These are phyloP conservation scores for Drosophila auraria DNA, from an alignment of 1,140 invertebrate genomes.

Conservation along the genomic window DNA sequence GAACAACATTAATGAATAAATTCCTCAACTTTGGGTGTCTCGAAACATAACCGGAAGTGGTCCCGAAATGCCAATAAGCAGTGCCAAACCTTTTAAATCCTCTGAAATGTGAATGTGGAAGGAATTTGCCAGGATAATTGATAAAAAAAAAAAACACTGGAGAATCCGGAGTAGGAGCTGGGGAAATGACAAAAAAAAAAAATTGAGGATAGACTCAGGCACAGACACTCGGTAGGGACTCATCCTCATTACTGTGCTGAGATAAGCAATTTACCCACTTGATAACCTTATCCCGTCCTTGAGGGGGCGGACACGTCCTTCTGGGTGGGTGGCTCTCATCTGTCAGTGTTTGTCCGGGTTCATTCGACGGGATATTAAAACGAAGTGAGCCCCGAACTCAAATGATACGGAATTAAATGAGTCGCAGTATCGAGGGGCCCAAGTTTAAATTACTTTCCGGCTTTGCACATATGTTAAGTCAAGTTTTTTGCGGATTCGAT, in stretches of 20 bases:
- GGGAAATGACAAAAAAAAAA: constrained; percentile 26
- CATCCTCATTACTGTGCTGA: constrained; percentile 69
- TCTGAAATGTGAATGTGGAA: constrained; percentile 28
- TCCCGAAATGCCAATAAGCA: constrained; percentile 52
- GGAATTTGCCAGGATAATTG: constrained; percentile 64
- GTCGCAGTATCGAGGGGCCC: constrained; percentile 15
- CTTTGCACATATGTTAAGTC: constrained; percentile 13
- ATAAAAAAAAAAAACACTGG: constrained; percentile 56
- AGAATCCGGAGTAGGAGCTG: not conserved
- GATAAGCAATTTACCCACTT: constrained; percentile 74
- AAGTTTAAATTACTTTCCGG: constrained; percentile 63
- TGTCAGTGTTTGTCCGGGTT: constrained; percentile 49
- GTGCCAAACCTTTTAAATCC: constrained; percentile 36
- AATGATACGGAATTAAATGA: constrained; percentile 45
- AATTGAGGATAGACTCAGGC: constrained; percentile 14
- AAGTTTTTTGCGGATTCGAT: constrained; percentile 20
- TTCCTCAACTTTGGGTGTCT: constrained; percentile 16
- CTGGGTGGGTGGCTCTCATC: constrained; percentile 8
- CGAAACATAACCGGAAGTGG: constrained; percentile 15
- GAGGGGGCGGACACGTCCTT: not conserved
- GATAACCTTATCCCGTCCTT: constrained; percentile 69
- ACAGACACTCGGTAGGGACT: constrained; percentile 22
- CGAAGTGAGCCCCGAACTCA: constrained; percentile 22
- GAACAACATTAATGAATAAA: constrained; percentile 28
- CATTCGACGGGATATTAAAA: constrained; percentile 59